A percentile compares a stretch with the other conserved stretches of the same genome.
Conservation (phyloP, 2,113 vertebrate genomes). For the Corythoichthys intestinalis region DNA sequence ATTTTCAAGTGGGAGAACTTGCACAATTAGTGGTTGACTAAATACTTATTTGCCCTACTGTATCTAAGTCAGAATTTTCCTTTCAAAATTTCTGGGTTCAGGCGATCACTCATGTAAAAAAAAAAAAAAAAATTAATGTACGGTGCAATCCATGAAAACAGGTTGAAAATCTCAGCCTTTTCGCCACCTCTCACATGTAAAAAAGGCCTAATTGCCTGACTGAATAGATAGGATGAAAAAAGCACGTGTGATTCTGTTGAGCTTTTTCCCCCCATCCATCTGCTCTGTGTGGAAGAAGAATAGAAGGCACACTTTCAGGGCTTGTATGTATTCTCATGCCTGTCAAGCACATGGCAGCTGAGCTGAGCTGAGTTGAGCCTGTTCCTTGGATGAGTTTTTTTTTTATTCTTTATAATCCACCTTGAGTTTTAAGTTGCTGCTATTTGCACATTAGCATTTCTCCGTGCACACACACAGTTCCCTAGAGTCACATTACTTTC, state of each 20-base stretch:
- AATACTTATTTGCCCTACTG: no score
- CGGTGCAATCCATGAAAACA: not conserved
- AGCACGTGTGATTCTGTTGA: not conserved
- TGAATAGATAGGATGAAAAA: conserved; percentile 2
- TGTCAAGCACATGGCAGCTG: conserved; percentile 10
- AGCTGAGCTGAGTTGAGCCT: conserved; percentile 8
- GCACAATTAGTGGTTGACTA: no score
- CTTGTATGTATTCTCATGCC: conserved; percentile 10
- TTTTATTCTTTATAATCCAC: conserved; percentile 14
- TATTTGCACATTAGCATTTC: not conserved
- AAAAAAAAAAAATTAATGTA: not conserved
- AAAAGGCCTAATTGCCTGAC: not conserved
- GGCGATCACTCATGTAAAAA: no score
- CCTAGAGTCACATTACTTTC: not conserved
- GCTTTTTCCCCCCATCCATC: not conserved
- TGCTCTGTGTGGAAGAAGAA: not conserved
- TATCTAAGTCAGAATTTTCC: no score
- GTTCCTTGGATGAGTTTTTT: not conserved
- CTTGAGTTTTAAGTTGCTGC: conserved; percentile 15
- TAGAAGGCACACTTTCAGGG: conserved; percentile 7
- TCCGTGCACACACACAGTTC: not conserved
- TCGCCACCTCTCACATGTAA: not conserved
- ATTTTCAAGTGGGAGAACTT: no score
- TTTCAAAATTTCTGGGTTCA: no score
- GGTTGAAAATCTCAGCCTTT: not conserved